Base-by-base conservation (phyloP, 2,888 invertebrate genomes). In the Tipula lateralis region DNA sequence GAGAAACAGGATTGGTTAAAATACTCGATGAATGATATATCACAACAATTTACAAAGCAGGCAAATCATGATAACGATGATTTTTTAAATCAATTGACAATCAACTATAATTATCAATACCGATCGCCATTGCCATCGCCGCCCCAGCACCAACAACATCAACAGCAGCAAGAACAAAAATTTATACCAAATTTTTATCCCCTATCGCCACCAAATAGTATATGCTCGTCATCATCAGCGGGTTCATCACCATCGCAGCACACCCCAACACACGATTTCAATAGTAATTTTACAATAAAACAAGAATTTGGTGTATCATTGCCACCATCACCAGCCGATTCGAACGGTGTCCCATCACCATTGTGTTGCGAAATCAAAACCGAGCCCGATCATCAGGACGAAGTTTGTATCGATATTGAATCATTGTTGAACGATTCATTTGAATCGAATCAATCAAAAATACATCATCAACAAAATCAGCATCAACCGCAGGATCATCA, bases 401-500 rank as follows among this genome's bases (percentile, higher is more conserved):
- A 89, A 86, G 87, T 87, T 39, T 87, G 88, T 32, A 88, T 89
- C 82, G 90, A 90, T 86, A 88, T 90, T 85, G 89, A 89, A 85
- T 87, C 88, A 24, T 86, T 89, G 85, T 86, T 89, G 84, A 87
- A 87, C 84, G 87, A 87, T 84, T 87, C 87, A 16, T 83, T 87
- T 32, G 86, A 86, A 82, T 84, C 84, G 86, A 85, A 86, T 84
- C 85, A 86, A n/a, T n/a, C n/a, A n/a, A n/a, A n/a, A n/a, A n/a
- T n/a, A 44, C 36, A 84, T 36, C 34, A 34, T 12, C 87, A 84
- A 34, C 85, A 84, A 86, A 85, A 86, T 85, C 83, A 87, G 87
- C 85, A 86, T 86, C 29, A 87, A 85, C 92, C 92, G 7, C 92
- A 93, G 87, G 94, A 95, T 88, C 95, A 96, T 90, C 94, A 95